Base-by-base conservation (phyloP, 2,113 vertebrate genomes). In the Regulus satrapa region DNA sequence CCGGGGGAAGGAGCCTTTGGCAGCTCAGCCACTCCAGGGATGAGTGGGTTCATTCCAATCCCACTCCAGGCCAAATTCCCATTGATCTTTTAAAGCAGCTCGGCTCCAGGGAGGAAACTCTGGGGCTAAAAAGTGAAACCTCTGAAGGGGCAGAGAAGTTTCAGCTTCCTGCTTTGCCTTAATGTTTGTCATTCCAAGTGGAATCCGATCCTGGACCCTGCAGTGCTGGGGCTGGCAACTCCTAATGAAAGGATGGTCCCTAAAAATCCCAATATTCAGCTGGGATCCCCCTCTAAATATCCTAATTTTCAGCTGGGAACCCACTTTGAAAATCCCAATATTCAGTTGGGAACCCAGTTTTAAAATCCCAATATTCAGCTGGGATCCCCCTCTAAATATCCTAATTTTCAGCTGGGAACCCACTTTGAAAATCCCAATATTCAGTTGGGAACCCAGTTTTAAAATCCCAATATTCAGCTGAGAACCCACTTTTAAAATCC, bases 181-280 rank as follows among this genome's bases (percentile, higher is more conserved):
- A 3, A 3, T 49, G 3, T 38, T 78, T 5, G 1, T 45, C 21
- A 8, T 28, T n/a, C 31, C 43, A 3, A 7, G 3, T 3, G 5
- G 11, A 9, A 17, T 5, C 29, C 0, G 1, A 1, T 12, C 78
- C 56, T 2, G 40, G 74, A 6, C 20, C 9, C 5, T 0, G 31
- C 68, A 43, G 72, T 2, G 1, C 19, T 16, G 38, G 43, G 76
- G 34, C 26, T 54, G 68, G 64, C 13, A n/a, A 2, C n/a, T 20
- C 48, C 4, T 1, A 3, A 0, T 5, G 69, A 14, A 8, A 61
- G 6, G 0, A 12, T 2, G 4, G 18, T 32, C 19, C 72, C 72
- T 18, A 69, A 40, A 52, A 52, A 24, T 31, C 20, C 20, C 29
- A 16, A 8, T 16, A 32, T 23, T 41, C 38, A 15, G 13, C 6